Percentiles rank a stretch among this genome's conserved stretches.
These are phyloP conservation scores for Oedothorax gibbosus DNA, from an alignment of 1,140 invertebrate genomes.

Conservation along the genomic window DNA sequence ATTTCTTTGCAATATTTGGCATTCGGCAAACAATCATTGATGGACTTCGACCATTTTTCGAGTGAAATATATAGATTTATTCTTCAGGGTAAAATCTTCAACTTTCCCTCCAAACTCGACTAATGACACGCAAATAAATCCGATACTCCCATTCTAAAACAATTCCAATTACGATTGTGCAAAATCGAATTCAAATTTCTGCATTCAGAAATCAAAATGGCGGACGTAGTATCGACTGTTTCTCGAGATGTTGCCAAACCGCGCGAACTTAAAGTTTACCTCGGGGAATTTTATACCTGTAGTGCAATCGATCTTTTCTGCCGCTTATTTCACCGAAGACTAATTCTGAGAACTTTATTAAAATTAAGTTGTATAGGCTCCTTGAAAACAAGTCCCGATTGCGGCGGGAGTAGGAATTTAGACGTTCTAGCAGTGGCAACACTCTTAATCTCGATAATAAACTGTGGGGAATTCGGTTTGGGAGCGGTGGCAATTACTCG, in stretches of 20 bases:
- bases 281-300: constrained; percentile 34
- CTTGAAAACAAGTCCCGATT: constrained; percentile 23
- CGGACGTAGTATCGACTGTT: not conserved
- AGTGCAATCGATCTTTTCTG: constrained; percentile 35
- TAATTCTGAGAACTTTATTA: constrained; percentile 55
- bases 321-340: constrained; percentile 50
- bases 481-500: constrained; percentile 22
- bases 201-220: constrained; percentile 15
- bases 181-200: not conserved
- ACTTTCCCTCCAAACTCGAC: not conserved
- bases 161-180: not conserved
- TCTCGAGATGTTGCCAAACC: constrained; percentile 13
- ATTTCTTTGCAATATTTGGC: too few relatives aligned
- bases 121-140: not conserved
- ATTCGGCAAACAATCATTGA: not conserved
- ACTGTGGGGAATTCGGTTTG: constrained; percentile 22
- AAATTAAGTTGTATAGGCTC: constrained; percentile 28
- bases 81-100: not conserved
- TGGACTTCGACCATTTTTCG: not conserved
- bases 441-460: constrained; percentile 19
- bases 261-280: constrained; percentile 14
- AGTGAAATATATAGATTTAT: not conserved
- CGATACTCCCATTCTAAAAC: not conserved
- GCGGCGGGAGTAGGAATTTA: constrained; percentile 11
- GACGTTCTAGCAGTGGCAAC: not conserved